A percentile compares a stretch with the other conserved stretches of the same genome.
These are phyloP conservation scores for Ameiurus melas DNA, from an alignment of 2,113 vertebrate species.

Conservation along the genomic window DNA sequence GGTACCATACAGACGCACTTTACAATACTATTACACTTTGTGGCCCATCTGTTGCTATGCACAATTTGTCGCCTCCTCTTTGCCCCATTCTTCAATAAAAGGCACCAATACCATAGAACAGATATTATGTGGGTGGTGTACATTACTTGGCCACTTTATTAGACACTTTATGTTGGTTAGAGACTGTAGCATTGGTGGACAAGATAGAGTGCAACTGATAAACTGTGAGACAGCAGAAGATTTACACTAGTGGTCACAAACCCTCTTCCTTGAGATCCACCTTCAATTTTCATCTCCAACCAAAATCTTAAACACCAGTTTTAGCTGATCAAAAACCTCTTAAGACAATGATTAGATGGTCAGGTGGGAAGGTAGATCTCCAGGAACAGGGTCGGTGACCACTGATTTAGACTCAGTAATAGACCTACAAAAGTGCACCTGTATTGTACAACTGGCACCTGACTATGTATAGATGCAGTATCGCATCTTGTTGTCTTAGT, in stretches of 20 bases:
- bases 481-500: neutral
- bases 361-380: too few relatives aligned
- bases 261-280: too few relatives aligned
- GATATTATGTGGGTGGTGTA: neutral
- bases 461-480: neutral
- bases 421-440: neutral
- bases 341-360: too few relatives aligned
- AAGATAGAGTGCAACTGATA: neutral
- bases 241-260: too few relatives aligned
- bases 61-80: neutral
- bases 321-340: too few relatives aligned
- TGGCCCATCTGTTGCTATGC: slow-evolving; percentile 9
- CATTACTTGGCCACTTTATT: neutral
- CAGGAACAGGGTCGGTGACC: too few relatives aligned
- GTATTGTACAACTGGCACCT: neutral
- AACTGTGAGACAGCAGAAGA: neutral
- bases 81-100: neutral
- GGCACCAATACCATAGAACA: neutral
- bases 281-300: too few relatives aligned
- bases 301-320: too few relatives aligned
- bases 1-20: neutral
- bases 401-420: too few relatives aligned
- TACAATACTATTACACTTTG: slow-evolving; percentile 10
- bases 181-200: neutral
- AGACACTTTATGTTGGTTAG: neutral